These are phyloP conservation scores for Typhlichthys subterraneus DNA, from an alignment of 2,797 vertebrate species.

Conservation along the genomic window DNA sequence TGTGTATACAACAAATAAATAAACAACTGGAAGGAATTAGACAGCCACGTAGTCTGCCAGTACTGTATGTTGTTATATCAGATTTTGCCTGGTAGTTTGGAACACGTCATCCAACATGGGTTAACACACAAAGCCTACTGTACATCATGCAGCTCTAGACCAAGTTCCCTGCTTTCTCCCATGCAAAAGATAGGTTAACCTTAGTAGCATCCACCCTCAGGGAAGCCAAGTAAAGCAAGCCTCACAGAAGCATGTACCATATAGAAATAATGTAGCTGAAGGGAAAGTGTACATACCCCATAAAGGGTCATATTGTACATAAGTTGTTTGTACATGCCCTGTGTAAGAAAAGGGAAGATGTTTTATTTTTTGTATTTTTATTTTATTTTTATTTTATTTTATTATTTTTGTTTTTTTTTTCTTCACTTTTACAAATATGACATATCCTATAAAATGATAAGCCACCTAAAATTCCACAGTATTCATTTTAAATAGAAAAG, in stretches of 20 bases:
- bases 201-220: conserved; percentile 79
- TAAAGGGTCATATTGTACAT: conserved; percentile 85
- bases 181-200: conserved; percentile 97
- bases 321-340: conserved; percentile 85
- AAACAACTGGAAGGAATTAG: conserved; percentile 90
- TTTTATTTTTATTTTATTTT: conserved; percentile 1
- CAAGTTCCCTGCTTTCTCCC: conserved; percentile 93
- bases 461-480: conserved; percentile 85
- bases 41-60: conserved; percentile 80
- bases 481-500: conserved; percentile 82
- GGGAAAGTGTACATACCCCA: conserved; percentile 83
- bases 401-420: conserved; percentile 42
- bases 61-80: conserved; percentile 78
- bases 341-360: conserved; percentile 84
- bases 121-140: conserved; percentile 94
- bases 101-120: conserved; percentile 93
- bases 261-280: conserved; percentile 81
- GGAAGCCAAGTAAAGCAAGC: conserved; percentile 84
- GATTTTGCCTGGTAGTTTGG: conserved; percentile 85
- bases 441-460: conserved; percentile 90
- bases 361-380: conserved; percentile 39
- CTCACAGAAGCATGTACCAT: conserved; percentile 83
- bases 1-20: conserved; percentile 99
- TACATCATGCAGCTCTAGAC: conserved; percentile 96
- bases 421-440: conserved; percentile 90